phyloP scores from a whole-genome alignment of 2,113 vertebrate genomes.

The Steatornis caripensis region DNA sequence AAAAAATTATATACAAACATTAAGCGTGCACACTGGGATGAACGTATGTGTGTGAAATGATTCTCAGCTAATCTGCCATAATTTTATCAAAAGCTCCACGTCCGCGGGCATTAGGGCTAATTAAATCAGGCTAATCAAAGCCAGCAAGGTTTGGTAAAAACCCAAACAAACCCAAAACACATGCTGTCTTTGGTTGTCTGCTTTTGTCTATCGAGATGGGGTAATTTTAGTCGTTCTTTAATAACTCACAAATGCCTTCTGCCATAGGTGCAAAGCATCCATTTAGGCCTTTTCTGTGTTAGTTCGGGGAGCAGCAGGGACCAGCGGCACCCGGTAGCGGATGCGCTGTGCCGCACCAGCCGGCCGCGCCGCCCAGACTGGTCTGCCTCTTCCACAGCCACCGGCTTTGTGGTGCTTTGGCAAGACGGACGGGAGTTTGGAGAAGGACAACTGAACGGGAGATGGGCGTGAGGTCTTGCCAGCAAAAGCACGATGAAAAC shows the following conservation, averaged over 20 bases:
- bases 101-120: background rate
- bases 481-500: background rate
- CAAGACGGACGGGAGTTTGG: background rate
- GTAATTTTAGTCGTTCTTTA: background rate
- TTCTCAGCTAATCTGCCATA: background rate
- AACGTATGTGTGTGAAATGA: background rate
- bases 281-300: background rate
- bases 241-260: background rate
- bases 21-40: background rate
- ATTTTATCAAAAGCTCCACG: background rate
- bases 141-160: background rate
- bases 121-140: background rate
- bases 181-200: background rate
- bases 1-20: background rate
- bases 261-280: background rate
- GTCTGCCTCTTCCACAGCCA: background rate
- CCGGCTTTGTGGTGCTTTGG: background rate
- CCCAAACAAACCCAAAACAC: background rate
- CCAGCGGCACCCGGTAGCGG: background rate
- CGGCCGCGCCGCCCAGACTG: accelerated
- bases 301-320: background rate
- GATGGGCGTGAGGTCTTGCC: background rate
- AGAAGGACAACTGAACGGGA: accelerated
- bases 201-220: background rate
- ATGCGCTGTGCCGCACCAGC: accelerated